Conservation (phyloP, 2,888 invertebrate genomes). For the Ophonus ardosiacus region DNA sequence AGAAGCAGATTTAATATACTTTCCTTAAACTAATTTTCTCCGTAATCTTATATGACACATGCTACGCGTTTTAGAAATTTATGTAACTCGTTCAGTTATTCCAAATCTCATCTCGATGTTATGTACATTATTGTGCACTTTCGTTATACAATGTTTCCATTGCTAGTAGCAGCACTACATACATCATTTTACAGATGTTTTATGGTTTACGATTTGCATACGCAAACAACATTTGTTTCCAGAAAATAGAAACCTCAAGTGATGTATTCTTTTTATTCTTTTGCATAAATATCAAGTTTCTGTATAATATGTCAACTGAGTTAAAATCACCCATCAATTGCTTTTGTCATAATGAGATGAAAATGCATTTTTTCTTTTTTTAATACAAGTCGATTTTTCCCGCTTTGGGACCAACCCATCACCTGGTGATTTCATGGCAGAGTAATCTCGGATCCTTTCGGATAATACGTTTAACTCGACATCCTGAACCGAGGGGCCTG, state of each 20-base stretch:
- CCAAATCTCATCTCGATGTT: neutral
- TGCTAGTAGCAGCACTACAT: neutral
- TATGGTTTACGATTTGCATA: neutral
- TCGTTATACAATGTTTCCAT: neutral
- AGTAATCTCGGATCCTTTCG: constrained; percentile 6
- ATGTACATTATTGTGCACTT: neutral
- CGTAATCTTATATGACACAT: no score
- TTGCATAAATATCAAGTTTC: no score
- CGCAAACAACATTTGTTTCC: neutral
- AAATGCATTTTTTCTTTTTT: no score
- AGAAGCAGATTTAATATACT: no score
- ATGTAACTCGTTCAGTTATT: neutral
- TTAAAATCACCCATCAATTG: no score
- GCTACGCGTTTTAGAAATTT: no score
- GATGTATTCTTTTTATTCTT: no score
- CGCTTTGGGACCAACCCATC: neutral
- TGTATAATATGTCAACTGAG: no score
- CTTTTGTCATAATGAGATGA: no score
- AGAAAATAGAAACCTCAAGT: neutral
- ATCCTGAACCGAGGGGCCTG: neutral
- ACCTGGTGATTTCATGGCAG: constrained; percentile 37
- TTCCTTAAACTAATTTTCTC: no score
- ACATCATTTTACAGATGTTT: neutral
- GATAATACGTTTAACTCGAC: constrained; percentile 9
- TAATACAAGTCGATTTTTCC: no score